phyloP scores from a whole-genome alignment of 2,113 vertebrate species.

The Seriola dumerili region DNA sequence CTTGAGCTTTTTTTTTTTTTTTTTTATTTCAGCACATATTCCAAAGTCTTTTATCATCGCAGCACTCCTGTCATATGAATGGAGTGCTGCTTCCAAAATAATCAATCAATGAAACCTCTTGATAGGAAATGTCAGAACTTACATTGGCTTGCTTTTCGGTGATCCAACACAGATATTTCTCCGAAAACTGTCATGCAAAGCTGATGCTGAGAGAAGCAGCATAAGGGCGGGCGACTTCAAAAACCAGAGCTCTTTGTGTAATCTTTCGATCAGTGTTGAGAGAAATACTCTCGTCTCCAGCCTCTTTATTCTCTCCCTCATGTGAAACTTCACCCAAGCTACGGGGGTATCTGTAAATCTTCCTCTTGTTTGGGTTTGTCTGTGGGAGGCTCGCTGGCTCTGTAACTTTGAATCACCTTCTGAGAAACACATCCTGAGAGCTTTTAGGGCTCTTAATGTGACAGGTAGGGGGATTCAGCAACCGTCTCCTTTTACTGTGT shows the following conservation, averaged over 20 bases:
- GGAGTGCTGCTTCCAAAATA: neutral
- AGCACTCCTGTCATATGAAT: conserved; percentile 10
- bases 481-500: conserved; percentile 49
- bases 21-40: neutral
- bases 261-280: conserved; percentile 53
- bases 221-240: conserved; percentile 32
- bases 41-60: conserved; percentile 5
- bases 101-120: conserved; percentile 24
- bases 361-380: conserved; percentile 73
- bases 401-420: conserved; percentile 52
- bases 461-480: conserved; percentile 51
- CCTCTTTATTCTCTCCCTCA: conserved; percentile 46
- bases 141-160: conserved; percentile 11
- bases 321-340: conserved; percentile 52
- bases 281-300: conserved; percentile 49
- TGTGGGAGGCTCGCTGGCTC: conserved; percentile 44
- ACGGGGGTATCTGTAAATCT: conserved; percentile 66
- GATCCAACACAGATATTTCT: conserved; percentile 34
- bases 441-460: conserved; percentile 44
- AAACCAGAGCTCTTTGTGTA: conserved; percentile 45
- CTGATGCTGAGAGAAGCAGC: conserved; percentile 25
- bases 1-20: neutral
- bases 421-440: conserved; percentile 51
- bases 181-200: conserved; percentile 3
- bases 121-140: conserved; percentile 28